Conservation (phyloP, 2,797 vertebrate species). For the Sciurus vulgaris region DNA sequence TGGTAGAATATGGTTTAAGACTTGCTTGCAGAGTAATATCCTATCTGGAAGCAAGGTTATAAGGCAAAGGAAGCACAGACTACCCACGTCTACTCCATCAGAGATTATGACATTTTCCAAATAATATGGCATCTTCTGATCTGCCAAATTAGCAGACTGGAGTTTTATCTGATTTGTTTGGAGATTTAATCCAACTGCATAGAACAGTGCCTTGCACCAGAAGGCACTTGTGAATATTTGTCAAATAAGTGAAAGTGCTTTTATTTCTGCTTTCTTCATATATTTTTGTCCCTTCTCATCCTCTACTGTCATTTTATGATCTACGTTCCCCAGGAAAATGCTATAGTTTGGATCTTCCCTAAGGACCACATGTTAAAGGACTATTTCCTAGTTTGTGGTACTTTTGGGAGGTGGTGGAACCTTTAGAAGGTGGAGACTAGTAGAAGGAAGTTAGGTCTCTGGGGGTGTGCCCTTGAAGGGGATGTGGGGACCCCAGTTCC, state of each 20-base stretch:
- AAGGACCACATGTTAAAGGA: neutral
- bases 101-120: neutral
- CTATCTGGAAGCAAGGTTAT: neutral
- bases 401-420: too few relatives aligned
- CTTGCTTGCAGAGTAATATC: neutral
- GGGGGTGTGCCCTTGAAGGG: too few relatives aligned
- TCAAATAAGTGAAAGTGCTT: neutral
- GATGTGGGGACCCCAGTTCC: too few relatives aligned
- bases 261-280: neutral
- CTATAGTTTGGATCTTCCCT: neutral
- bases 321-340: neutral
- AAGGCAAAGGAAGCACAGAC: neutral
- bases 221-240: neutral
- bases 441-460: neutral
- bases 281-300: neutral
- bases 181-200: neutral
- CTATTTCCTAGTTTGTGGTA: too few relatives aligned
- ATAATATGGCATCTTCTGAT: neutral
- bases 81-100: neutral
- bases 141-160: neutral
- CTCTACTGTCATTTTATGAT: neutral
- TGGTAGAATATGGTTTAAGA: neutral
- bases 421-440: too few relatives aligned
- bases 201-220: neutral
- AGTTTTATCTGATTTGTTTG: constrained; percentile 11